A percentile compares a stretch with the other conserved stretches of the same genome.
phyloP scores from a whole-genome alignment of 2,113 vertebrate genomes.

The Scytalopus superciliaris region DNA sequence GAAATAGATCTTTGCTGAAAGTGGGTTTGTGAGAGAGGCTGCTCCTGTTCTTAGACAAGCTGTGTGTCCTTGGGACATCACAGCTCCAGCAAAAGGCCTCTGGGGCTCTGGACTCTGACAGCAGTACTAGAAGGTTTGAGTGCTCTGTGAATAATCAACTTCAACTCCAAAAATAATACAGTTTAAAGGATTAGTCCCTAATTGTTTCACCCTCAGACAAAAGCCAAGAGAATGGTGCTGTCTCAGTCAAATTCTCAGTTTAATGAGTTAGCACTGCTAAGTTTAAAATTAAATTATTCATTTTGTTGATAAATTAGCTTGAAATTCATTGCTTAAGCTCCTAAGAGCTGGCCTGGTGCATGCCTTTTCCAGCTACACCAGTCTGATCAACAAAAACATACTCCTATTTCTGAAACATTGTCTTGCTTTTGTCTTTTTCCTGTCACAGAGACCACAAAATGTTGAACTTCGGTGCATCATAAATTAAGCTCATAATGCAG shows the following conservation, averaged over 20 bases:
- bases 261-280: neutral
- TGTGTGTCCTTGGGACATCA: neutral
- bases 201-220: neutral
- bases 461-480: neutral
- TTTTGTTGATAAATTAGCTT: neutral
- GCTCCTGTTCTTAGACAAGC: neutral
- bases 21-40: neutral
- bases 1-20: neutral
- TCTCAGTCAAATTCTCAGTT: neutral
- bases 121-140: neutral
- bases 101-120: neutral
- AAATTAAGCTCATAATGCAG: neutral
- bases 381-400: neutral
- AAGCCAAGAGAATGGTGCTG: neutral
- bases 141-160: slow-evolving; percentile 3
- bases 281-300: neutral
- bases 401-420: neutral
- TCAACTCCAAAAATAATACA: slow-evolving; percentile 6
- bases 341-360: neutral
- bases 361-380: neutral
- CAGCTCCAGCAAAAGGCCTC: neutral
- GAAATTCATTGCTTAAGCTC: neutral
- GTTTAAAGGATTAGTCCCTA: slow-evolving; percentile 7
- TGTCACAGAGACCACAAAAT: fast-evolving
- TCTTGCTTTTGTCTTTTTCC: neutral